Evolutionary conservation across 2,888 invertebrate species (phyloP).

Genomic region (Catocala fraxini): DNA sequence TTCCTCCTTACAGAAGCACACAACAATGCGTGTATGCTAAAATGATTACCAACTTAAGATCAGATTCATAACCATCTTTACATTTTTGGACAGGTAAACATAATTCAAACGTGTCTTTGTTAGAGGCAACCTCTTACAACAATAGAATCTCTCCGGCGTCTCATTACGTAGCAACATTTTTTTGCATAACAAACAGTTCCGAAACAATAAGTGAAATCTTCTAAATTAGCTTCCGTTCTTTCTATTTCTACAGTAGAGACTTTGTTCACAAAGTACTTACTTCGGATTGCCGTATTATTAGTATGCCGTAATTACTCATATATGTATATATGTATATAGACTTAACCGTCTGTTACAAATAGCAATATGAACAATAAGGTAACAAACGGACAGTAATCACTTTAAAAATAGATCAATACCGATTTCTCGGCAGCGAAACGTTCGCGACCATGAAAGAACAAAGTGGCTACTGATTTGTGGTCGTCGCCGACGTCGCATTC

Average conservation of each 20-base stretch:
- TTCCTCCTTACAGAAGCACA: slow-evolving; percentile 25
- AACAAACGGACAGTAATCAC: slow-evolving; percentile 72
- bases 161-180: slow-evolving; percentile 54
- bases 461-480: slow-evolving; percentile 84
- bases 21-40: slow-evolving; percentile 22
- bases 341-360: slow-evolving; percentile 42
- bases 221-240: slow-evolving; percentile 71
- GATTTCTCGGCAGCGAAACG: slow-evolving; percentile 68
- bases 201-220: slow-evolving; percentile 65
- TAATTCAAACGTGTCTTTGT: slow-evolving; percentile 52
- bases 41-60: slow-evolving; percentile 41
- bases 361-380: slow-evolving; percentile 68
- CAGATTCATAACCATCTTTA: slow-evolving; percentile 47
- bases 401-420: slow-evolving; percentile 66
- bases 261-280: slow-evolving; percentile 58
- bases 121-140: slow-evolving; percentile 35
- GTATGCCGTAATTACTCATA: too few species aligned
- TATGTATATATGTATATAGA: too few species aligned
- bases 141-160: slow-evolving; percentile 44
- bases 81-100: slow-evolving; percentile 47
- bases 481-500: slow-evolving; percentile 64
- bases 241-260: slow-evolving; percentile 66
- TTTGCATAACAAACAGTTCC: slow-evolving; percentile 61
- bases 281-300: slow-evolving; percentile 25
- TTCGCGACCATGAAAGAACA: slow-evolving; percentile 77